phyloP scores from a whole-genome alignment of 2,113 vertebrate species.

The Clupea harengus region DNA sequence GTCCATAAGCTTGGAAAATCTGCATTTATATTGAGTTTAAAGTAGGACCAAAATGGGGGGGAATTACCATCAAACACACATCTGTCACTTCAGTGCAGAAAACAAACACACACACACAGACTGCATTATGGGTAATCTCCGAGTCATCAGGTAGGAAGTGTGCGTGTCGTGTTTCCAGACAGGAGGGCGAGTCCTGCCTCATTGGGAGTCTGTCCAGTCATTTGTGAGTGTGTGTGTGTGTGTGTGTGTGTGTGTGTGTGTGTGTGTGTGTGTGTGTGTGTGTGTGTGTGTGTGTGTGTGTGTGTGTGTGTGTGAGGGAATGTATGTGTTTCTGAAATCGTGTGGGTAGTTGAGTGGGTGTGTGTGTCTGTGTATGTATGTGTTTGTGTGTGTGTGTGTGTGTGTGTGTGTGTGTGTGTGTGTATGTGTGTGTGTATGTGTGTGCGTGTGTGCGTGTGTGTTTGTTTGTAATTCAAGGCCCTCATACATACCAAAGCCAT shows the following conservation, averaged over 20 bases:
- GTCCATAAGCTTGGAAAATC: constrained; percentile 21
- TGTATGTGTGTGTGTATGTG: neutral
- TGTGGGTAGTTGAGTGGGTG: neutral
- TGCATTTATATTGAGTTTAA: constrained; percentile 30
- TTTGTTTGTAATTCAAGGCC: constrained; percentile 22
- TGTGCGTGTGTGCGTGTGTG: constrained; percentile 8
- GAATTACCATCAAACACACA: constrained; percentile 34
- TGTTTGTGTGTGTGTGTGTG: neutral
- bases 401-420: neutral
- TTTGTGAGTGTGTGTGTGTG: neutral
- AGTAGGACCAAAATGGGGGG: constrained; percentile 8
- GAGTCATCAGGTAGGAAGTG: constrained; percentile 33
- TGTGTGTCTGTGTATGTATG: neutral
- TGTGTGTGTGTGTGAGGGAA: neutral
- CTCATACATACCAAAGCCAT: constrained; percentile 20
- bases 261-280: too few species aligned
- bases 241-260: neutral
- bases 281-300: too few species aligned
- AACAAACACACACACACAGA: constrained; percentile 12
- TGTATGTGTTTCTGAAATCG: neutral
- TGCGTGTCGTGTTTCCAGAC: constrained; percentile 10
- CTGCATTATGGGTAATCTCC: constrained; percentile 19
- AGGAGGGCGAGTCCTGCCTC: neutral
- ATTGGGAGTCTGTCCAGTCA: constrained; percentile 4
- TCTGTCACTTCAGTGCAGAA: constrained; percentile 24